phyloP scores from a whole-genome alignment of 2,797 vertebrate species.

The Brachyalestes nurse region DNA sequence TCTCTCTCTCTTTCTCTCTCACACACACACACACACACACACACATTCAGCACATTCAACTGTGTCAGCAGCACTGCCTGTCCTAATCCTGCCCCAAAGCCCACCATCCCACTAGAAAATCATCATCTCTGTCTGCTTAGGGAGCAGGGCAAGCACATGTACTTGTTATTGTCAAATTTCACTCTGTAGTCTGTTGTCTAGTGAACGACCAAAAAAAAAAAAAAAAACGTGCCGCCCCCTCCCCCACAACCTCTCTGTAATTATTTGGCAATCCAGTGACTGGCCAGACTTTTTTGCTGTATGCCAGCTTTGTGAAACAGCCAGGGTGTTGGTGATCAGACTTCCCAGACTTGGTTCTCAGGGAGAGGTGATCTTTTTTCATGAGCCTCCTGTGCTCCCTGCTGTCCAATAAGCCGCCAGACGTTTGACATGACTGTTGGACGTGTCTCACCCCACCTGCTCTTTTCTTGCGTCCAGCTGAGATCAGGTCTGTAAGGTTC shows the following conservation, averaged over 20 bases:
- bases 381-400: slow-evolving; percentile 61
- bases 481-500: slow-evolving; percentile 53
- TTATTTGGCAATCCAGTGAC: slow-evolving; percentile 54
- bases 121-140: slow-evolving; percentile 51
- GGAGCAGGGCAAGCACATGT: slow-evolving; percentile 56
- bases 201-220: slow-evolving; percentile 44
- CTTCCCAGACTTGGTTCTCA: slow-evolving; percentile 49
- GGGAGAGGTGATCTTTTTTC: slow-evolving; percentile 59
- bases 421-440: slow-evolving; percentile 62
- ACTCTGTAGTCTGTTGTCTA: slow-evolving; percentile 49
- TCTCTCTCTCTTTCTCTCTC: background rate
- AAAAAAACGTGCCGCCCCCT: background rate
- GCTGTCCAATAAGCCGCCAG: slow-evolving; percentile 64
- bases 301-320: slow-evolving; percentile 59
- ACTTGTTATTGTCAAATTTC: slow-evolving; percentile 32
- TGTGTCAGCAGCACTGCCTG: slow-evolving; percentile 60
- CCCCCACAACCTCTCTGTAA: slow-evolving; percentile 4
- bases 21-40: slow-evolving; percentile 45
- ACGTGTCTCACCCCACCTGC: slow-evolving; percentile 61
- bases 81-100: slow-evolving; percentile 57
- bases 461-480: slow-evolving; percentile 46
- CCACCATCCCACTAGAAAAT: slow-evolving; percentile 61
- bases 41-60: slow-evolving; percentile 62
- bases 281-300: slow-evolving; percentile 49
- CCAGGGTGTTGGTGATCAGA: slow-evolving; percentile 51